phyloP scores from a whole-genome alignment of 1,140 invertebrate species.

The Pogonognathellus flavescens region DNA sequence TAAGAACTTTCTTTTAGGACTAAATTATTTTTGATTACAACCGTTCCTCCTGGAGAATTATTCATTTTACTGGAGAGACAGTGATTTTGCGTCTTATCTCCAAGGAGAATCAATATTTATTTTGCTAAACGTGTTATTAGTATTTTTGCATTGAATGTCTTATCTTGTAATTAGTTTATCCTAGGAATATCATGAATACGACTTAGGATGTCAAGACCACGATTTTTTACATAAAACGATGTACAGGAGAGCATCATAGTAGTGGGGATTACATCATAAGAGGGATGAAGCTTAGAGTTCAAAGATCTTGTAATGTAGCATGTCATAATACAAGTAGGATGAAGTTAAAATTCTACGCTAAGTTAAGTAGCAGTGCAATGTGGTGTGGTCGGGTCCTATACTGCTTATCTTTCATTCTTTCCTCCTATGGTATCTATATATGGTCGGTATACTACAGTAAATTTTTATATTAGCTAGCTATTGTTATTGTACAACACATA shows the following conservation, averaged over 20 bases:
- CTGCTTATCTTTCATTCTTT: neutral
- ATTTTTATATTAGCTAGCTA: too few species aligned
- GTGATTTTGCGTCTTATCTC: too few species aligned
- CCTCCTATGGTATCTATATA: neutral
- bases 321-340: neutral
- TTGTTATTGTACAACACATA: neutral
- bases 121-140: neutral
- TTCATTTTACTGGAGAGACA: too few species aligned
- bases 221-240: neutral
- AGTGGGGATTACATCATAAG: neutral
- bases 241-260: neutral
- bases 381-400: conserved; percentile 25
- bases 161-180: conserved; percentile 19
- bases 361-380: neutral
- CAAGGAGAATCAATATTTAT: neutral
- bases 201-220: neutral
- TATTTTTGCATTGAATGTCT: neutral
- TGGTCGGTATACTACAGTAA: neutral
- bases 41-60: too few species aligned
- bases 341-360: conserved; percentile 5
- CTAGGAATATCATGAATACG: neutral
- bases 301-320: conserved; percentile 34
- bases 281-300: conserved; percentile 12
- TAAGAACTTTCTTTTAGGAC: too few species aligned
- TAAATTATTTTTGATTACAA: too few species aligned